Conservation (phyloP, 2,888 invertebrate species). For the Toxonevra muliebris region DNA sequence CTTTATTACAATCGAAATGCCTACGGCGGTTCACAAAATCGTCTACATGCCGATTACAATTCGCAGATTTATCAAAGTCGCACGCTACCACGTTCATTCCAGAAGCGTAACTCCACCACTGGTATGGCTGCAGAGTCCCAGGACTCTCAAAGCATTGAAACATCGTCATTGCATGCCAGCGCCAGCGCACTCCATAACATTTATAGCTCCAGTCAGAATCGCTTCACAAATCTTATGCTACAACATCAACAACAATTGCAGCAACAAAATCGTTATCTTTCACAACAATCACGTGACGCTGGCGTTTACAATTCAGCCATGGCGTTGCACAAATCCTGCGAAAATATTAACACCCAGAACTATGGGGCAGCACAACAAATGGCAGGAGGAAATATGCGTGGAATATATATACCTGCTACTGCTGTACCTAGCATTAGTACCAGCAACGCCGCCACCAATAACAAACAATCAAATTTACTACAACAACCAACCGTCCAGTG, state of each 20-base stretch:
- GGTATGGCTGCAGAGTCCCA: constrained; percentile 46
- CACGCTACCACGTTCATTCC: constrained; percentile 61
- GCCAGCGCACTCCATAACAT: constrained; percentile 44
- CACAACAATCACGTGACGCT: constrained; percentile 17
- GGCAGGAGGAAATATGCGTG: constrained; percentile 7
- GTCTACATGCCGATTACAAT: constrained; percentile 39
- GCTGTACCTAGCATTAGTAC: constrained; percentile 27
- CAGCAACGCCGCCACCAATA: constrained; percentile 33
- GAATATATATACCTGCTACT: constrained; percentile 20
- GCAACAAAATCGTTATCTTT: constrained; percentile 46
- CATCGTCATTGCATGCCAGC: constrained; percentile 39
- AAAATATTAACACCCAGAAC: constrained; percentile 42
- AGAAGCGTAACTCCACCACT: constrained; percentile 55
- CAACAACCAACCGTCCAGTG: constrained; percentile 54
- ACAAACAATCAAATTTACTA: constrained; percentile 34
- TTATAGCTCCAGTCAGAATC: constrained; percentile 45
- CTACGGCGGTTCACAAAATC: constrained; percentile 45
- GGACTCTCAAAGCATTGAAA: constrained; percentile 39
- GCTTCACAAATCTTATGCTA: constrained; percentile 41
- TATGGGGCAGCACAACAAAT: constrained; percentile 7
- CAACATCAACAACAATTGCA: constrained; percentile 46
- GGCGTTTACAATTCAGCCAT: constrained; percentile 47
- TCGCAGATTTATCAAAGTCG: constrained; percentile 54
- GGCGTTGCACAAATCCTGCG: constrained; percentile 50
- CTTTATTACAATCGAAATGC: constrained; percentile 40